These are phyloP conservation scores for Phyllotreta striolata DNA, from an alignment of 2,888 invertebrate species.

Conservation along the genomic window DNA sequence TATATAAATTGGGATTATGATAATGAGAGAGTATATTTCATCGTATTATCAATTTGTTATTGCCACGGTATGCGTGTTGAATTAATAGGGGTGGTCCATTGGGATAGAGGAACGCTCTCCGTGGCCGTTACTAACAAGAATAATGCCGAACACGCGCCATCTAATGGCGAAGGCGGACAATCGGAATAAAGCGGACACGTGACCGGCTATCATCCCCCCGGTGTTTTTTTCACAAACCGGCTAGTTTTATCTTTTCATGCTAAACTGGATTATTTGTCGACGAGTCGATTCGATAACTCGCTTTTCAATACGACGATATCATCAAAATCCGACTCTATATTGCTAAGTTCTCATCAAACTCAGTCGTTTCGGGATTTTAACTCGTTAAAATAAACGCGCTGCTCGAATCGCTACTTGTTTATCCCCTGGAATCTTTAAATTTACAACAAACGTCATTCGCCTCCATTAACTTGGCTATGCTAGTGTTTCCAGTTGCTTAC, in stretches of 20 bases:
- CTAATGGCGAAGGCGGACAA: slow-evolving; percentile 42
- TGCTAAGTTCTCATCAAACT: neutral
- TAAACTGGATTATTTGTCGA: slow-evolving; percentile 39
- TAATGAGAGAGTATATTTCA: slow-evolving; percentile 41
- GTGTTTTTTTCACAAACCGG: slow-evolving; percentile 35
- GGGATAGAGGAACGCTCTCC: slow-evolving; percentile 33
- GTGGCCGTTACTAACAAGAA: slow-evolving; percentile 41
- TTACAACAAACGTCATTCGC: slow-evolving; percentile 7
- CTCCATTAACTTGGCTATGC: slow-evolving; percentile 14
- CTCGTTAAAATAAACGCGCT: neutral
- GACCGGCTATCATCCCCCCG: slow-evolving; percentile 36
- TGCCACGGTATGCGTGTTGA: slow-evolving; percentile 38
- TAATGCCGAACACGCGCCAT: slow-evolving; percentile 40
- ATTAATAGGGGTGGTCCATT: slow-evolving; percentile 40
- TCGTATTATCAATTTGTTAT: slow-evolving; percentile 44
- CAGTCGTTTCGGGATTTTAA: too few relatives aligned
- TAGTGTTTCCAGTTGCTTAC: slow-evolving; percentile 15
- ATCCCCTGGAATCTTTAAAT: slow-evolving; percentile 5
- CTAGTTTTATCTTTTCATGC: slow-evolving; percentile 40
- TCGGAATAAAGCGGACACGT: slow-evolving; percentile 40
- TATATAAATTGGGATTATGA: slow-evolving; percentile 41
- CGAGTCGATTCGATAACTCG: slow-evolving; percentile 27
- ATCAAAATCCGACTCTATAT: neutral
- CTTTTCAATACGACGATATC: neutral
- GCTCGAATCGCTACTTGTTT: neutral